phyloP scores from a whole-genome alignment of 2,113 vertebrate species.

The Nesogale talazaci region DNA sequence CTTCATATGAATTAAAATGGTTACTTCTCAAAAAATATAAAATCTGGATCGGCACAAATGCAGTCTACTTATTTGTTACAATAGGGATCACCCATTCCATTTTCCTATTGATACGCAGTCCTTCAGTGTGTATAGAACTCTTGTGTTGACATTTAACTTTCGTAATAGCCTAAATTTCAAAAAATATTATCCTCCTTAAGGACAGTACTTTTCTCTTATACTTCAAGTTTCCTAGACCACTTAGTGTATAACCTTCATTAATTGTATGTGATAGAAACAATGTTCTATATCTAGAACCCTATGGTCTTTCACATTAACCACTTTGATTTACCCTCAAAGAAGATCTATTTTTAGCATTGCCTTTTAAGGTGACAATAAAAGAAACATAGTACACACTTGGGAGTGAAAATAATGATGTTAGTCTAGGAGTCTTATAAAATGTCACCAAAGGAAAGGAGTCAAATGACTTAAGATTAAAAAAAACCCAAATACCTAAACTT shows the following conservation, averaged over 20 bases:
- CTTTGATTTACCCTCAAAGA: neutral
- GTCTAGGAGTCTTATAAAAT: neutral
- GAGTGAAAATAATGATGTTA: neutral
- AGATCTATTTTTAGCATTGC: neutral
- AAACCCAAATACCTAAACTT: neutral
- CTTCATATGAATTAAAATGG: constrained; percentile 31
- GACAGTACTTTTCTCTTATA: neutral
- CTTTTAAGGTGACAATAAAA: constrained; percentile 17
- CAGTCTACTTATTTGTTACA: neutral
- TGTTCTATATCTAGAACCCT: neutral
- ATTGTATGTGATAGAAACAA: neutral
- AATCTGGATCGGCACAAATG: constrained; percentile 12
- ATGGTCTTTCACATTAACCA: neutral
- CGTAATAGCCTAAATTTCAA: neutral
- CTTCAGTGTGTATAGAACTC: neutral
- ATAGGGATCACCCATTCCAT: neutral
- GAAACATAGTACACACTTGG: neutral
- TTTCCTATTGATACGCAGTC: neutral
- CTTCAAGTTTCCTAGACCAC: neutral
- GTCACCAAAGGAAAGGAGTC: neutral
- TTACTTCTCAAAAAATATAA: constrained; percentile 11
- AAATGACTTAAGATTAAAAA: neutral
- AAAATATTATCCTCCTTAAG: neutral
- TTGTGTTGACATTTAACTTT: neutral
- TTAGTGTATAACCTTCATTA: neutral